Base-by-base conservation (phyloP, 2,888 invertebrate genomes). In the Tortricodes alternella region DNA sequence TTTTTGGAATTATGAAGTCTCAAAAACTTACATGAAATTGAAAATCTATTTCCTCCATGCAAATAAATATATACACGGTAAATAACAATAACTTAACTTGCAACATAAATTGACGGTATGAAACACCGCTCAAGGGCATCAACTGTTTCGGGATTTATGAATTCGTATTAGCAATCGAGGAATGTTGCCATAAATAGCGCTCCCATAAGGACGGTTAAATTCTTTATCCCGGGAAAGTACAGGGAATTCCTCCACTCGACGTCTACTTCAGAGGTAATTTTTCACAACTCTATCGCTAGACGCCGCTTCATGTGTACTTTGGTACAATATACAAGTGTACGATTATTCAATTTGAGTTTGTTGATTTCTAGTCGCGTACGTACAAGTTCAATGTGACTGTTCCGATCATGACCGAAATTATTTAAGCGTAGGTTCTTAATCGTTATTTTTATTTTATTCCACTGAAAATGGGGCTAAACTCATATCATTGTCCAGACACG, bases 211-310 rank as follows among this genome's bases (percentile, higher is more conserved):
- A 68, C 76, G 76, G 83, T 83, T 83, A 82, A 81, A 80, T 83
- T 81, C 79, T 79, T 80, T 76, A 76, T 77, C 73, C 71, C 64
- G 60, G 67, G 62, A 67, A 67, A 71, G 65, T 70, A 66, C 61
- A 65, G 71, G 67, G 68, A 76, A 78, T 80, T 74, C 71, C 71
- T 73, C 64, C 71, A 67, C 73, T 75, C 70, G 74, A 83, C 76
- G 80, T 83, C 81, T 83, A 78, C 74, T 81, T 83, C 73, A 71
- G 66, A 65, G 71, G 79, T 72, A 76, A 84, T 85, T 83, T 86
- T 84, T 84, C 82, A 82, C 77, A 66, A 73, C 73, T 72, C 69
- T 64, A 66, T 68, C 69, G 68, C 67, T 66, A 63, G 51, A 62
- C 63, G 62, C 53, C 44, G 53, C 52, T 34, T 32, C 48, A 38